Percentiles rank a stretch among this genome's conserved stretches.
phyloP scores from a whole-genome alignment of 2,797 vertebrate species.

The Cynodonichthys magdalenae region DNA sequence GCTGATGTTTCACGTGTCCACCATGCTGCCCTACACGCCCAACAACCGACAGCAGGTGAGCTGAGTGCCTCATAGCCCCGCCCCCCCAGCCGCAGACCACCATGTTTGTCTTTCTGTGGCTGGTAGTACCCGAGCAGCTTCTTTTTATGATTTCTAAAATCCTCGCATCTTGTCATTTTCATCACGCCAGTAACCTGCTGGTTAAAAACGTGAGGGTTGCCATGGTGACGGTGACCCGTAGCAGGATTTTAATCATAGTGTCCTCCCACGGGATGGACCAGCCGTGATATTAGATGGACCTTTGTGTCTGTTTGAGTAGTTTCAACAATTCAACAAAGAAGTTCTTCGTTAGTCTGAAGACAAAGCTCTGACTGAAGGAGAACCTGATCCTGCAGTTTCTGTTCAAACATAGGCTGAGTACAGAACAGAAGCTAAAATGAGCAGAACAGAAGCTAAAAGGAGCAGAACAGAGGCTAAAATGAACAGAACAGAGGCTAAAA shows the following conservation, averaged over 20 bases:
- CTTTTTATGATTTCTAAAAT: conserved; percentile 54
- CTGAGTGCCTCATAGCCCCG: background rate
- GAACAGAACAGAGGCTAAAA: too few species aligned
- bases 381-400: too few species aligned
- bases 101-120: conserved; percentile 19
- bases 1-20: conserved; percentile 98
- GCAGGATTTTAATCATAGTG: conserved; percentile 67
- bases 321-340: conserved; percentile 4
- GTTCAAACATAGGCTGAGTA: too few species aligned
- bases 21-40: conserved; percentile 95
- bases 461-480: too few species aligned
- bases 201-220: conserved; percentile 55
- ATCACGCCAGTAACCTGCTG: conserved; percentile 61
- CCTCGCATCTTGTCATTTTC: conserved; percentile 51
- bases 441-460: too few species aligned
- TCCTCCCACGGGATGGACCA: conserved; percentile 42
- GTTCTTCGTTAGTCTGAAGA: conserved; percentile 34
- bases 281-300: conserved; percentile 48
- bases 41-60: conserved; percentile 94
- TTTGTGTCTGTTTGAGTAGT: conserved; percentile 48
- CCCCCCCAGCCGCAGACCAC: conserved; percentile 17
- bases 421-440: too few species aligned
- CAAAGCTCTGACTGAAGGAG: conserved; percentile 4
- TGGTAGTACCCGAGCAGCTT: conserved; percentile 55
- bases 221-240: conserved; percentile 58